phyloP scores from a whole-genome alignment of 2,113 vertebrate species.

The Rhinogobius similis region DNA sequence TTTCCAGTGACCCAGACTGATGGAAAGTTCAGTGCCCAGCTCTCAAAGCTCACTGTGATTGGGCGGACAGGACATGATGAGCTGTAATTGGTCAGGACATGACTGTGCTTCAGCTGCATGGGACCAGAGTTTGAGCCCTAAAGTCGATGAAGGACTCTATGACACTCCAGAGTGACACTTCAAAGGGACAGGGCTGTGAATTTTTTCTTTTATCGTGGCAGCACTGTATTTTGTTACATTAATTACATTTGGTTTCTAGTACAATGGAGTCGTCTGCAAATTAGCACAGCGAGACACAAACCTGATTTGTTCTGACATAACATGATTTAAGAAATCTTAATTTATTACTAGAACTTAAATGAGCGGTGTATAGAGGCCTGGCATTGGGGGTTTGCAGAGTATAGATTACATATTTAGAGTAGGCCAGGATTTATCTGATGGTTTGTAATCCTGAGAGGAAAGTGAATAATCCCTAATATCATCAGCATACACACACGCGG shows the following conservation, averaged over 20 bases:
- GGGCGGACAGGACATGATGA: slow-evolving; percentile 81
- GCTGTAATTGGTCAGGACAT: slow-evolving; percentile 76
- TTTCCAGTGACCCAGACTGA: slow-evolving; percentile 86
- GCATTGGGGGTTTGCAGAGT: slow-evolving; percentile 35
- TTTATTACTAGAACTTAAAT: slow-evolving; percentile 32
- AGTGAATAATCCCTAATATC: slow-evolving; percentile 54
- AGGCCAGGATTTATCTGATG: slow-evolving; percentile 47
- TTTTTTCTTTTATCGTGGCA: not conserved
- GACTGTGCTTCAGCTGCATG: slow-evolving; percentile 3
- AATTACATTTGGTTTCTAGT: slow-evolving; percentile 16
- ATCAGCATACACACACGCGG: slow-evolving; percentile 33
- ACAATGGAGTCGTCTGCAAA: slow-evolving; percentile 3
- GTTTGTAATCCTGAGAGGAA: slow-evolving; percentile 58
- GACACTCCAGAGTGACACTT: slow-evolving; percentile 24
- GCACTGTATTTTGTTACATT: slow-evolving; percentile 14
- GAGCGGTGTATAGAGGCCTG: slow-evolving; percentile 29
- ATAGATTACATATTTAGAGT: slow-evolving; percentile 56
- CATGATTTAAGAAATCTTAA: slow-evolving; percentile 36
- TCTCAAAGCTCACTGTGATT: slow-evolving; percentile 86
- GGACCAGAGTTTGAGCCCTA: slow-evolving; percentile 19
- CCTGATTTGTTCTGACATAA: slow-evolving; percentile 17
- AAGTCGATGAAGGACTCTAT: slow-evolving; percentile 29
- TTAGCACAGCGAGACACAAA: not conserved
- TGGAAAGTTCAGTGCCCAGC: slow-evolving; percentile 88
- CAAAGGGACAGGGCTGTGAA: slow-evolving; percentile 23